Percentiles rank a stretch among this genome's conserved stretches.
Evolutionary conservation across 2,797 vertebrate genomes (phyloP).

Genomic region (Zalophus californianus): DNA sequence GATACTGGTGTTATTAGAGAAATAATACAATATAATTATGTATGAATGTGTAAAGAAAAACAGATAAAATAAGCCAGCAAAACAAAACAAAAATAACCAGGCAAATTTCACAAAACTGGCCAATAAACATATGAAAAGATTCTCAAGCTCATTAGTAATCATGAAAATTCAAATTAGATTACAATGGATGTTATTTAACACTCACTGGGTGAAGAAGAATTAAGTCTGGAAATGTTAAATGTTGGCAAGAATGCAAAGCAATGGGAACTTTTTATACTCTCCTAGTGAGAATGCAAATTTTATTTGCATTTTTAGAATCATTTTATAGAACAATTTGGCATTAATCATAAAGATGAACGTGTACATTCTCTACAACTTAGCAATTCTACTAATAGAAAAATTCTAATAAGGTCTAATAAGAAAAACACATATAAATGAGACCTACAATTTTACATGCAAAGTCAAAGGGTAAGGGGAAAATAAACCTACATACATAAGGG

Average conservation of each 20-base stretch:
- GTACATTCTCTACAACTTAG: neutral
- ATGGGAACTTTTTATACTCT: neutral
- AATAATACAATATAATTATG: neutral
- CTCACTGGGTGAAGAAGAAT: neutral
- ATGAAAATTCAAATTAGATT: neutral
- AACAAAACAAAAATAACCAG: neutral
- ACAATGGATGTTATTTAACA: neutral
- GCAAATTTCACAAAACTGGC: neutral
- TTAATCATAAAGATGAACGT: neutral
- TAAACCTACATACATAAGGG: neutral
- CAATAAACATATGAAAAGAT: neutral
- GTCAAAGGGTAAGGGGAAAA: neutral
- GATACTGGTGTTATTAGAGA: neutral
- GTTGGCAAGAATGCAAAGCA: neutral
- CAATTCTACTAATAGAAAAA: neutral
- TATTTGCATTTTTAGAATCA: neutral
- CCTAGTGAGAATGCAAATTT: neutral
- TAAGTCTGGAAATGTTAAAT: neutral
- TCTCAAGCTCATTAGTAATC: neutral
- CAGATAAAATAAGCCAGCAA: neutral
- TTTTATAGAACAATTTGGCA: constrained; percentile 4
- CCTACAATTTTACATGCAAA: neutral
- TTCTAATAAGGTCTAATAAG: neutral
- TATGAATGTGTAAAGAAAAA: neutral
- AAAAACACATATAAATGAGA: neutral